Evolutionary conservation across 2,797 vertebrate species (phyloP).

Genomic region (Galago senegalensis): DNA sequence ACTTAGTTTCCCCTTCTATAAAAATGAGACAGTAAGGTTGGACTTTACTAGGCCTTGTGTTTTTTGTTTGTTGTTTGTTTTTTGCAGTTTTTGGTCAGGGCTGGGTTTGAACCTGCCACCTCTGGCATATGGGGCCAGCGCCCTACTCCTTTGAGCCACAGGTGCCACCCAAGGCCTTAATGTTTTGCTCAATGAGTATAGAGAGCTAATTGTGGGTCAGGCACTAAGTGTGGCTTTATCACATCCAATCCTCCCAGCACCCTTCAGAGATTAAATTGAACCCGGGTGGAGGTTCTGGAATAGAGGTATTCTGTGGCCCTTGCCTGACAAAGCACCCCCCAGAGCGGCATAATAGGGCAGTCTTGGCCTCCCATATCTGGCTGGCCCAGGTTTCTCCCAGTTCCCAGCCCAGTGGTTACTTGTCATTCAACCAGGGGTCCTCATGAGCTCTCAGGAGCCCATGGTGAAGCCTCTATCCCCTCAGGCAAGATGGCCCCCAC

Average conservation of each 20-base stretch:
- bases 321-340: background rate
- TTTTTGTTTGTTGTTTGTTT: background rate
- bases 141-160: too few relatives aligned
- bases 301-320: background rate
- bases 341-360: background rate
- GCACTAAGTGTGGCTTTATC: background rate
- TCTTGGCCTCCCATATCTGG: background rate
- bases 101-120: too few relatives aligned
- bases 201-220: background rate
- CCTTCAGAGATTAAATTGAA: background rate
- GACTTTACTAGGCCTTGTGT: background rate
- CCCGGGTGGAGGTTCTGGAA: background rate
- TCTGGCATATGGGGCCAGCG: too few relatives aligned
- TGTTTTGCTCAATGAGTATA: background rate
- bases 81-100: too few relatives aligned
- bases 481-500: slow-evolving; percentile 90
- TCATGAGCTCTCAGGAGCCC: background rate
- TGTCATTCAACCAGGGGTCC: background rate
- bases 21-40: background rate
- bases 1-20: background rate
- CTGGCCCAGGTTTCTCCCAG: background rate
- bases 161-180: too few relatives aligned
- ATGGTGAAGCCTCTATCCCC: slow-evolving; percentile 53
- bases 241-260: background rate
- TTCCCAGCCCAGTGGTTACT: background rate